A percentile compares a stretch with the other conserved stretches of the same genome.
phyloP scores from a whole-genome alignment of 2,888 invertebrate species.

The Seira ritae region DNA sequence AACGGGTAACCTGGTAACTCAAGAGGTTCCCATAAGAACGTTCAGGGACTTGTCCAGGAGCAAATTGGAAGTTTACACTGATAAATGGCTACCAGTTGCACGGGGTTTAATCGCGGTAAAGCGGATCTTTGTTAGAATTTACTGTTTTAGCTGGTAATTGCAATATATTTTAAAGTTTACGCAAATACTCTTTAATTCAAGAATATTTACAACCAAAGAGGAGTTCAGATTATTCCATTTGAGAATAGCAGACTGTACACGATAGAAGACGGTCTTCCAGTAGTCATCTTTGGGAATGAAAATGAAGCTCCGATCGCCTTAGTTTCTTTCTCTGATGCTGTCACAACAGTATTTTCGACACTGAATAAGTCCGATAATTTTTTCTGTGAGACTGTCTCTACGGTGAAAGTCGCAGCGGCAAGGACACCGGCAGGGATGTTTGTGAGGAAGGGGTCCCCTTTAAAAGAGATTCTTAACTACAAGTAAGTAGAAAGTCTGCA shows the following conservation, averaged over 20 bases:
- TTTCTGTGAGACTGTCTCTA: slow-evolving; percentile 43
- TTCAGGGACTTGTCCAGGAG: slow-evolving; percentile 36
- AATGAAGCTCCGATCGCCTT: slow-evolving; percentile 28
- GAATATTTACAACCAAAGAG: slow-evolving; percentile 43
- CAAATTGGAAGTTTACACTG: slow-evolving; percentile 44
- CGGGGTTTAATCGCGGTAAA: slow-evolving; percentile 44
- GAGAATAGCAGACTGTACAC: slow-evolving; percentile 30
- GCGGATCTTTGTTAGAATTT: not conserved
- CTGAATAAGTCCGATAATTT: slow-evolving; percentile 33
- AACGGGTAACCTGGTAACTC: slow-evolving; percentile 32
- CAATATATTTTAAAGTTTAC: no score
- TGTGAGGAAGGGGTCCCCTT: slow-evolving; percentile 50
- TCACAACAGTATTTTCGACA: slow-evolving; percentile 40
- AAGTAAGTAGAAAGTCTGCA: slow-evolving; percentile 36
- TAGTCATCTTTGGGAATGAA: not conserved
- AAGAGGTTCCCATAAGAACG: slow-evolving; percentile 51
- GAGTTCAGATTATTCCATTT: slow-evolving; percentile 14
- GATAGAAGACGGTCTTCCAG: slow-evolving; percentile 13
- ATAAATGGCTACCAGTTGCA: slow-evolving; percentile 56
- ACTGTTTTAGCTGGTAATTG: no score
- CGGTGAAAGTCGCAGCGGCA: slow-evolving; percentile 34
- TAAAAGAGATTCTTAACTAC: slow-evolving; percentile 59
- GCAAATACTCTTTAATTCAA: slow-evolving; percentile 25
- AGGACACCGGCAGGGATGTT: slow-evolving; percentile 53
- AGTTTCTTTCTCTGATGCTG: slow-evolving; percentile 53